Percentiles rank a stretch among this genome's conserved stretches.
These are phyloP conservation scores for Lithophane leautieri DNA, from an alignment of 2,888 invertebrate species.

Conservation along the genomic window DNA sequence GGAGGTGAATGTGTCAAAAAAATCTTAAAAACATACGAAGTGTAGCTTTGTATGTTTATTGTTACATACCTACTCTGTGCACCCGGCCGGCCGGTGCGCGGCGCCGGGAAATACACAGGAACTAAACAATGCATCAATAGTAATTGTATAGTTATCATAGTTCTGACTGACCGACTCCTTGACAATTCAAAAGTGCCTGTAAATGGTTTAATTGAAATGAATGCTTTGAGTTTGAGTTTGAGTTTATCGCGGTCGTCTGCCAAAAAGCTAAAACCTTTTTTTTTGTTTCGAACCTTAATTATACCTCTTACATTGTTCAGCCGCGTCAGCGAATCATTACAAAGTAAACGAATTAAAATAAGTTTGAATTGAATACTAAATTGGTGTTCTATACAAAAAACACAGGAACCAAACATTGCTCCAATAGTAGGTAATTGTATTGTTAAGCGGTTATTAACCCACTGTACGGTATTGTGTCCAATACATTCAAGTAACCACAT, in stretches of 20 bases:
- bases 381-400: conserved; percentile 21
- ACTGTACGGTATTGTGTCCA: conserved; percentile 5
- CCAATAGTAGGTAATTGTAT: conserved; percentile 18
- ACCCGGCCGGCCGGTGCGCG: not conserved
- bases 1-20: not conserved
- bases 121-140: not conserved
- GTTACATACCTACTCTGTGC: not conserved
- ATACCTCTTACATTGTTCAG: not conserved
- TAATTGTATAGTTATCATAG: not conserved
- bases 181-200: too few species aligned
- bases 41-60: not conserved
- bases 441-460: conserved; percentile 16
- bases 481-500: not conserved
- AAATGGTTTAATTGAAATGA: too few species aligned
- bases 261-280: not conserved
- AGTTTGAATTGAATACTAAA: conserved; percentile 19
- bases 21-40: not conserved
- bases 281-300: not conserved
- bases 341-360: conserved; percentile 20
- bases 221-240: too few species aligned
- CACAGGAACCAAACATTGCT: conserved; percentile 33
- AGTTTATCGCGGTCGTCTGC: not conserved
- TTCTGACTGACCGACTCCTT: too few species aligned
- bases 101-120: not conserved
- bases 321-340: not conserved